phyloP scores from a whole-genome alignment of 37 sponge, comb jelly and placozoan genomes.

The Beroe forskalii region DNA sequence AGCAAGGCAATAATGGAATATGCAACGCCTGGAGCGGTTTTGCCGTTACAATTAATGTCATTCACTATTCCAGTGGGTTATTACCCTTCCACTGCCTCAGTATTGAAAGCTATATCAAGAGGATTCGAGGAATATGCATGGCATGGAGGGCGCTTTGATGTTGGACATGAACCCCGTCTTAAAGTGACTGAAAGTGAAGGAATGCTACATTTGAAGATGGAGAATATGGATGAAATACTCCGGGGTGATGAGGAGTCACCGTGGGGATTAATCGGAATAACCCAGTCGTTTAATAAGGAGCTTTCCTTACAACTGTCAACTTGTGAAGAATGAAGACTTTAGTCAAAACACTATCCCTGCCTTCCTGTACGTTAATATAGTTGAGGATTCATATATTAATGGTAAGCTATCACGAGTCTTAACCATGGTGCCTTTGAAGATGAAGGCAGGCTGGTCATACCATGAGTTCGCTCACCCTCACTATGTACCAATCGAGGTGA shows the following conservation, averaged over 20 bases:
- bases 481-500: neutral
- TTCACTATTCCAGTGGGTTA: neutral
- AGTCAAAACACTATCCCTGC: neutral
- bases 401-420: neutral
- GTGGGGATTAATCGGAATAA: neutral
- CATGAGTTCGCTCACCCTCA: neutral
- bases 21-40: too few species aligned
- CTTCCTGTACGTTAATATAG: neutral
- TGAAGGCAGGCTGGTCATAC: neutral
- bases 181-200: neutral
- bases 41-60: too few species aligned
- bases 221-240: neutral
- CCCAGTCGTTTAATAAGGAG: neutral
- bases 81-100: neutral
- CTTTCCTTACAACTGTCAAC: neutral
- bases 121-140: neutral
- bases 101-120: neutral
- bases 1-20: neutral
- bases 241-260: neutral
- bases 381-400: constrained; percentile 1
- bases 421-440: neutral
- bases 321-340: neutral
- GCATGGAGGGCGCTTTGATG: neutral
- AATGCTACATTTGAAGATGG: neutral
- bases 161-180: neutral